Evolutionary conservation across 2,113 vertebrate genomes (phyloP), one percentile per base, ranked within the genome.

Genomic region (Hippolais icterina): DNA sequence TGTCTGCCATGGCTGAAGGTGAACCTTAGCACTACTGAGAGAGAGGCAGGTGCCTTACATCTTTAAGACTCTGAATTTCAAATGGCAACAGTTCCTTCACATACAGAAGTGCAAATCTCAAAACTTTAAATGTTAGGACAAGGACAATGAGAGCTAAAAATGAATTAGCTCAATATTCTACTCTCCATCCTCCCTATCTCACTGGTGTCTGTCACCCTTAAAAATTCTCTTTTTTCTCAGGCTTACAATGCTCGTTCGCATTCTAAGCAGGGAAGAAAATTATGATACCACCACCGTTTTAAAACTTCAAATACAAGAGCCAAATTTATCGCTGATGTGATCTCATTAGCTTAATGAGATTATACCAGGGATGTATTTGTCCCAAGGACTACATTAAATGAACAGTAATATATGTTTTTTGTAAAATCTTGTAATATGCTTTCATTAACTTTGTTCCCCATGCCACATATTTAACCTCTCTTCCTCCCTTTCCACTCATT

Each of bases 391-490:
- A 90, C 74, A 93, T 94, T 92, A 96, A 95, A 96, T 90, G 87
- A 92, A 79, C 46, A 92, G 83, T 89, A 96, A 92, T 96, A 96
- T 71, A 90, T 80, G 24, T 52, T 76, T 96, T 91, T 91, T 92
- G 68, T 47, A 86, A 94, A 95, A 94, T 94, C 44, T 42, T 79
- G 50, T 85, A 94, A 93, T 90, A 87, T 77, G 17, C 66, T 94
- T 94, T 96, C 96, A 97, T 96, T 97, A 97, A 96, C 94, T 96
- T 97, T 96, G 89, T 96, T 95, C 92, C 49, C 18, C 59, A 89
- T 93, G 82, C 82, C 87, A 96, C 83, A 59, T 93, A 97, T 95
- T 97, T 97, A 96, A 97, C 89, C 84, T 97, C 65, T 75, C 68
- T 95, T 83, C 66, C 87, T 86, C 60, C 76, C 47, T 92, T 60